Conservation (phyloP, 1,140 invertebrate species). For the Plectrocnemia conspersa region DNA sequence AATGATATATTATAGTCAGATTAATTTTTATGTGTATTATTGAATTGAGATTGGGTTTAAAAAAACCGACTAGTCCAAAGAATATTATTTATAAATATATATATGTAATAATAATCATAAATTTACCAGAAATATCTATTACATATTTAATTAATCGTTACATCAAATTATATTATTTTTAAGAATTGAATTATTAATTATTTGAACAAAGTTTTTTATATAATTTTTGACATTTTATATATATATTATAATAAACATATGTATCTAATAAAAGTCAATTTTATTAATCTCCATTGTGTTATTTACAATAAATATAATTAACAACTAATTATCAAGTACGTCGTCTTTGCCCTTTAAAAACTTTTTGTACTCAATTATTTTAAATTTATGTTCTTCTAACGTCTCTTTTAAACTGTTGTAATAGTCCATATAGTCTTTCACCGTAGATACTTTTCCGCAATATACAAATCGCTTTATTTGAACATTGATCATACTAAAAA, state of each 20-base stretch:
- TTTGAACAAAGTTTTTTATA: not conserved
- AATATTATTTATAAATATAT: too few relatives aligned
- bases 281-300: too few relatives aligned
- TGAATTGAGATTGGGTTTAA: too few relatives aligned
- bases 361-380: constrained; percentile 13
- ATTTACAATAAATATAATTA: too few relatives aligned
- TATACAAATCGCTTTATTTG: constrained; percentile 17
- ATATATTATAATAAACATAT: not conserved
- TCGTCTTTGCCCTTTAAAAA: constrained; percentile 8
- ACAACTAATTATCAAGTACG: not conserved
- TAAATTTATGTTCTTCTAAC: constrained; percentile 4
- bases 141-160: too few relatives aligned
- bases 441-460: constrained; percentile 1
- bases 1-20: too few relatives aligned
- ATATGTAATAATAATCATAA: too few relatives aligned
- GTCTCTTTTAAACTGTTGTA: constrained; percentile 11
- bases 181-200: not conserved
- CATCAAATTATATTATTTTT: not conserved
- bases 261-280: too few relatives aligned
- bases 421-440: constrained; percentile 16
- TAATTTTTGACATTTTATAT: not conserved
- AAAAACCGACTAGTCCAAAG: too few relatives aligned
- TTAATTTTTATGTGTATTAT: too few relatives aligned
- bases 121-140: too few relatives aligned
- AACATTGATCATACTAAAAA: constrained; percentile 10